Evolutionary conservation across 92 coral and sea anemone species (phyloP).

Genomic region (Micromussa lordhowensis): DNA sequence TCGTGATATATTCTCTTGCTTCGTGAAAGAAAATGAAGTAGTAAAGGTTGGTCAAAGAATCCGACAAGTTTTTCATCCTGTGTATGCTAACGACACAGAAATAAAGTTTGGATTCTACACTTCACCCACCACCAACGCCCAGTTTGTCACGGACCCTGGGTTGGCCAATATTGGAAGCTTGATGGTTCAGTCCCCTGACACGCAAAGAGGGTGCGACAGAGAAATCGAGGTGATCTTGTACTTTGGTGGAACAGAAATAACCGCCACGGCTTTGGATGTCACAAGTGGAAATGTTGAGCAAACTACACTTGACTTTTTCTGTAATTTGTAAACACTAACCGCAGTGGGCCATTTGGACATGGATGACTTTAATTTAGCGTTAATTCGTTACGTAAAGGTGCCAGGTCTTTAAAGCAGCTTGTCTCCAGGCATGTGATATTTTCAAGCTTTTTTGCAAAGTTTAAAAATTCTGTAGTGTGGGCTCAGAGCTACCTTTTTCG

Average conservation of each 20-base stretch:
- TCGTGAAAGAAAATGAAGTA: constrained; percentile 72
- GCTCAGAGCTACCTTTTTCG: too few relatives aligned
- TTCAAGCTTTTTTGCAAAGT: too few relatives aligned
- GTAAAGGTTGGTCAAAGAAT: constrained; percentile 67
- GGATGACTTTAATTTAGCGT: not conserved
- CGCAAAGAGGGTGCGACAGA: constrained; percentile 28
- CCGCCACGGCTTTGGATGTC: constrained; percentile 33
- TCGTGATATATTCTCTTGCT: constrained; percentile 61
- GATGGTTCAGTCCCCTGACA: constrained; percentile 34
- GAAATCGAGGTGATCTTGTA: constrained; percentile 26
- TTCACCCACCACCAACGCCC: constrained; percentile 19
- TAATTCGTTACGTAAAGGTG: too few relatives aligned
- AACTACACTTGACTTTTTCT: constrained; percentile 30
- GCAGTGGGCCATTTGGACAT: not conserved
- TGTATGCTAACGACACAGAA: constrained; percentile 54
- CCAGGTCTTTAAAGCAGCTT: too few relatives aligned
- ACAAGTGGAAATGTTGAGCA: constrained; percentile 25
- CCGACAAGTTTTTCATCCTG: constrained; percentile 41
- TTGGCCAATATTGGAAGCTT: constrained; percentile 18
- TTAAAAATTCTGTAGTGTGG: too few relatives aligned
- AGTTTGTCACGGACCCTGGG: constrained; percentile 54
- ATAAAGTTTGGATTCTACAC: constrained; percentile 66
- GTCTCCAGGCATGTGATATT: too few relatives aligned
- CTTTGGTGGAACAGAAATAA: constrained; percentile 47
- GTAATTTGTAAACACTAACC: not conserved